Conservation (phyloP, 1,140 invertebrate genomes). For the Drosophila malerkotliana region DNA sequence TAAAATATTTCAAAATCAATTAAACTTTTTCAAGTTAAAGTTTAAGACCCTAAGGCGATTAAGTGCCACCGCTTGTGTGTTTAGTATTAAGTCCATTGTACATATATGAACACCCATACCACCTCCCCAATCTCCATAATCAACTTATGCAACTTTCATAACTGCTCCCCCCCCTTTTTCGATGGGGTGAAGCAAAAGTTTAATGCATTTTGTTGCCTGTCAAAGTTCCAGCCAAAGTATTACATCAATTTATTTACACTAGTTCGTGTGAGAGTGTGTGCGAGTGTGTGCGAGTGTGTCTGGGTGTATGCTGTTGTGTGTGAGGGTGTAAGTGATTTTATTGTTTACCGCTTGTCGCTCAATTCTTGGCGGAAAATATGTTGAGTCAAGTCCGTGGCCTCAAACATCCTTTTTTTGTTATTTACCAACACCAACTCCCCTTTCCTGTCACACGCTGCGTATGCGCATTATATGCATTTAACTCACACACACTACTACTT, state of each 20-base stretch:
- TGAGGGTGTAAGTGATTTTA: conserved; percentile 10
- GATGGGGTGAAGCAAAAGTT: conserved; percentile 4
- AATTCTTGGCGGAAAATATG: conserved; percentile 27
- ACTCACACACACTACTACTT: not conserved
- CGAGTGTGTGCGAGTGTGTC: not conserved
- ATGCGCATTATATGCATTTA: conserved; percentile 69
- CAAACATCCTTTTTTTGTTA: conserved; percentile 2
- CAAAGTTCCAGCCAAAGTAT: conserved; percentile 33
- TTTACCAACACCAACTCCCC: not conserved
- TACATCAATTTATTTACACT: conserved; percentile 19
- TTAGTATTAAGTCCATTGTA: not conserved
- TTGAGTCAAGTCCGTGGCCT: conserved; percentile 28
- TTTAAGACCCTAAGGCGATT: not conserved
- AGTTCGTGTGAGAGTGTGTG: conserved; percentile 1
- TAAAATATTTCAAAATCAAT: not conserved
- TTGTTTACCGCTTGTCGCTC: conserved; percentile 49
- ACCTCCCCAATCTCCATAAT: conserved; percentile 10
- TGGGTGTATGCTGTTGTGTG: not conserved
- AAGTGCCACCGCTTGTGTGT: not conserved
- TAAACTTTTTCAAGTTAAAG: not conserved
- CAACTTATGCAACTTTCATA: conserved; percentile 11
- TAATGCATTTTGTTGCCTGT: conserved; percentile 50
- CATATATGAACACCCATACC: not conserved
- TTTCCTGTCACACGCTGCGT: conserved; percentile 62
- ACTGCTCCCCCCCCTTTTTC: not conserved